Evolutionary conservation across 2,888 invertebrate species (phyloP).

Genomic region (Gnatocerus cornutus): DNA sequence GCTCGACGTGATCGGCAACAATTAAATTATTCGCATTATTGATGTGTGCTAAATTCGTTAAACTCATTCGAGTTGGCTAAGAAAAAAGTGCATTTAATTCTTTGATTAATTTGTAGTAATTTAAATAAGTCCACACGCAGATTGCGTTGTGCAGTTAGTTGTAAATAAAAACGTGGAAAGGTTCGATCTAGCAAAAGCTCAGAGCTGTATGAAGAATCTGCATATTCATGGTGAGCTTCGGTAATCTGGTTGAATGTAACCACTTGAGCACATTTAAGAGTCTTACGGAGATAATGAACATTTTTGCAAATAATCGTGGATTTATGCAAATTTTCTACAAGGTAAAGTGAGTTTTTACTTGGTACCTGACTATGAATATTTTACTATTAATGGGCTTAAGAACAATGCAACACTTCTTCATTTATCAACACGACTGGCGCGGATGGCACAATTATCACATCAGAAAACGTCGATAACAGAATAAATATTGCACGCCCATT

Average conservation of each 20-base stretch:
- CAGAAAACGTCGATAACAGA: conserved; percentile 7
- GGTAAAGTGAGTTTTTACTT: conserved; percentile 52
- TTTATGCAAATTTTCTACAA: conserved; percentile 55
- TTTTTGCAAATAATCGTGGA: conserved; percentile 58
- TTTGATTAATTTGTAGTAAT: conserved; percentile 38
- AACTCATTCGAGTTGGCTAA: not conserved
- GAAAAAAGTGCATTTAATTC: conserved; percentile 20
- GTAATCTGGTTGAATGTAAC: conserved; percentile 57
- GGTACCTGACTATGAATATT: conserved; percentile 44
- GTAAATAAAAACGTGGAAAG: conserved; percentile 29
- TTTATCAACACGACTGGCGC: conserved; percentile 2
- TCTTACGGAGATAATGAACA: conserved; percentile 57
- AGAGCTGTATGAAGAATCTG: conserved; percentile 53
- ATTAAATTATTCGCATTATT: conserved; percentile 12
- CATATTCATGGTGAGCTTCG: conserved; percentile 57
- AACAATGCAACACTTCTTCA: conserved; percentile 23
- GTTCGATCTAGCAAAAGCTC: conserved; percentile 22
- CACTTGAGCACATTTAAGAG: conserved; percentile 57
- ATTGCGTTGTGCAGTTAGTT: conserved; percentile 39
- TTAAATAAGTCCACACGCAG: conserved; percentile 23
- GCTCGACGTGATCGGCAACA: not conserved
- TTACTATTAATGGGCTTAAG: conserved; percentile 31
- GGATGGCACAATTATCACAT: conserved; percentile 18
- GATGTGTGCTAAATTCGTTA: conserved; percentile 8
- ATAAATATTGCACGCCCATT: conserved; percentile 30